Conservation (phyloP, 1,140 invertebrate species). For the Calosoma granatense region DNA sequence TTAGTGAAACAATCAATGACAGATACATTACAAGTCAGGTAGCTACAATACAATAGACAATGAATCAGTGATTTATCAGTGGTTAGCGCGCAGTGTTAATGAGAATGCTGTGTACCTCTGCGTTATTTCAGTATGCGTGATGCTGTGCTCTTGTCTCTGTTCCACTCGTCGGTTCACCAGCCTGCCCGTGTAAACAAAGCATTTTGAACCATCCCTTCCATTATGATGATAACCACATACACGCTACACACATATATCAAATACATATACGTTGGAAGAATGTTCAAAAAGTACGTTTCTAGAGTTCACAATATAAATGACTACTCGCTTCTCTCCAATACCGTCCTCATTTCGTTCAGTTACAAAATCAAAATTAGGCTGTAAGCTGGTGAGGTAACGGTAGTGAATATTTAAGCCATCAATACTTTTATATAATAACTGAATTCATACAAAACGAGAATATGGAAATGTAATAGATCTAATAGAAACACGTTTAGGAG, state of each 20-base stretch:
- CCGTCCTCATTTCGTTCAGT: too few relatives aligned
- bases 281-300: neutral
- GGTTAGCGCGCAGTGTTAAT: conserved; percentile 5
- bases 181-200: conserved; percentile 36
- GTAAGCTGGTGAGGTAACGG: too few relatives aligned
- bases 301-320: conserved; percentile 4
- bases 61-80: conserved; percentile 4
- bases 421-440: too few relatives aligned
- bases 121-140: conserved; percentile 56
- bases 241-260: conserved; percentile 5
- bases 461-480: too few relatives aligned
- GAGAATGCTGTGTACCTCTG: conserved; percentile 48
- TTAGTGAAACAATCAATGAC: conserved; percentile 15
- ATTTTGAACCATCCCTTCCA: conserved; percentile 22
- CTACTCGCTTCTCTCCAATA: too few relatives aligned
- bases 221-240: conserved; percentile 19
- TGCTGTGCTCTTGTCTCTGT: conserved; percentile 56
- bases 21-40: conserved; percentile 15
- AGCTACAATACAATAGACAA: conserved; percentile 14
- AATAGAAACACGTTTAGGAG: too few relatives aligned
- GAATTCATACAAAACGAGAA: too few relatives aligned
- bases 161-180: conserved; percentile 57
- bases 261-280: conserved; percentile 5
- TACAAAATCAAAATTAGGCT: too few relatives aligned
- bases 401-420: too few relatives aligned